Percentiles rank a stretch among this genome's conserved stretches.
phyloP scores from a whole-genome alignment of 2,113 vertebrate genomes.

The Petrocephalus zakoni region DNA sequence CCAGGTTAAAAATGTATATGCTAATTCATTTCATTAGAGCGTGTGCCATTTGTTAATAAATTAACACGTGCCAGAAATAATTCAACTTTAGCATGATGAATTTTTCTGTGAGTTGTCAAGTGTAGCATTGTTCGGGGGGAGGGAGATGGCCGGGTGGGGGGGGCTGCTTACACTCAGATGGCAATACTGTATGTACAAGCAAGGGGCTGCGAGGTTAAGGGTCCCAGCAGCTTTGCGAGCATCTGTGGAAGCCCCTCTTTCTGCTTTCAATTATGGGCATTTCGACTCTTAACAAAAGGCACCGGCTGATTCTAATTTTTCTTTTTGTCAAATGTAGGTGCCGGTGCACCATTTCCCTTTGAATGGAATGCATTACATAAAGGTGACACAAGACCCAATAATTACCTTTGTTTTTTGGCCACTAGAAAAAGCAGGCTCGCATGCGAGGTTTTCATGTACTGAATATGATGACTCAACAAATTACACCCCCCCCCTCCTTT shows the following conservation, averaged over 20 bases:
- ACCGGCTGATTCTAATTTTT: background rate
- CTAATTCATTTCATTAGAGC: conserved; percentile 73
- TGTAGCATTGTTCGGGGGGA: conserved; percentile 73
- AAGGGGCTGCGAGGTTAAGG: conserved; percentile 63
- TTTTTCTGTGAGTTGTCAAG: conserved; percentile 82
- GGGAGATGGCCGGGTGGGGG: background rate
- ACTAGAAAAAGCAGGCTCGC: background rate
- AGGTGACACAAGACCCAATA: background rate
- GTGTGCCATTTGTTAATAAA: conserved; percentile 78
- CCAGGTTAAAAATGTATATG: conserved; percentile 75
- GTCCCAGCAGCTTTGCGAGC: background rate
- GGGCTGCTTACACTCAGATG: conserved; percentile 68
- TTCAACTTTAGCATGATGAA: conserved; percentile 84
- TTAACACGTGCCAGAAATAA: conserved; percentile 89
- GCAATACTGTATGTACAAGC: conserved; percentile 55
- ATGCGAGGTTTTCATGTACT: background rate
- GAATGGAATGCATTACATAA: background rate
- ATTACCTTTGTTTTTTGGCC: background rate
- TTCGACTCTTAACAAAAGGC: background rate
- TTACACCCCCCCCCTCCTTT: background rate
- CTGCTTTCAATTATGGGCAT: background rate
- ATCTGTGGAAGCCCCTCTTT: background rate
- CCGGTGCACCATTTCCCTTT: background rate
- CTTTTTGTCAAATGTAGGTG: background rate
- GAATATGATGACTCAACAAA: background rate